Evolutionary conservation across 2,797 vertebrate genomes (phyloP), one percentile per base, ranked within the genome.

Genomic region (Girardinus metallicus): DNA sequence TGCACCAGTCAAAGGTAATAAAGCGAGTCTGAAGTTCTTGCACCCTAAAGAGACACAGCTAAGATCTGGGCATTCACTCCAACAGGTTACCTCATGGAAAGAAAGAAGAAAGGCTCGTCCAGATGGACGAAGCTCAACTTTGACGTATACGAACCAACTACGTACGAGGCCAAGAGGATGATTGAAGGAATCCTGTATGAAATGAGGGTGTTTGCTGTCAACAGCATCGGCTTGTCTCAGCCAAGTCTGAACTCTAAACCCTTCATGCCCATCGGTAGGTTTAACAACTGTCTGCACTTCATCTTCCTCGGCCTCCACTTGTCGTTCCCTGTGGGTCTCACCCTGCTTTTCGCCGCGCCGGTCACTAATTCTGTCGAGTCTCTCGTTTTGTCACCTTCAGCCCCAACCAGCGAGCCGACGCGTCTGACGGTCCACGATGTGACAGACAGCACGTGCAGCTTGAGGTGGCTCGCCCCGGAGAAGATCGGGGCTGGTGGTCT

Each of bases 71-170:
- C 23, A 75, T 60, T 29, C 29, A n/a, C 16, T 51, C 68, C 43
- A 16, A 57, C 89, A 98, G 97, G 97, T 73, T 98, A 98, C 87
- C 95, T 97, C 66, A 95, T 98, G 94, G 97, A 98, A 92, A 96
- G 97, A 82, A 98, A 98, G 92, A 98, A 98, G 95, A 98, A 98
- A 83, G 97, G 97, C 29, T 98, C 97, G 0, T 94, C 94, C 51
- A 96, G 97, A 87, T 98, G 97, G 97, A 97, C 97, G 66, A 98
- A 97, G 90, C 94, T 98, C 77, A 98, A 98, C 94, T 98, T 97
- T 36, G 97, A 98, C 36, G 95, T 97, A 0, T 97, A 93, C 21
- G 86, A 94, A 0, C 92, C 92, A 0, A 95, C 94, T 0, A 95
- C 95, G 3, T 98, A 97, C 0, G 96, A 97, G 81, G 97, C 97